Evolutionary conservation across 2,797 vertebrate species (phyloP).

Genomic region (Diglossa cyanea): DNA sequence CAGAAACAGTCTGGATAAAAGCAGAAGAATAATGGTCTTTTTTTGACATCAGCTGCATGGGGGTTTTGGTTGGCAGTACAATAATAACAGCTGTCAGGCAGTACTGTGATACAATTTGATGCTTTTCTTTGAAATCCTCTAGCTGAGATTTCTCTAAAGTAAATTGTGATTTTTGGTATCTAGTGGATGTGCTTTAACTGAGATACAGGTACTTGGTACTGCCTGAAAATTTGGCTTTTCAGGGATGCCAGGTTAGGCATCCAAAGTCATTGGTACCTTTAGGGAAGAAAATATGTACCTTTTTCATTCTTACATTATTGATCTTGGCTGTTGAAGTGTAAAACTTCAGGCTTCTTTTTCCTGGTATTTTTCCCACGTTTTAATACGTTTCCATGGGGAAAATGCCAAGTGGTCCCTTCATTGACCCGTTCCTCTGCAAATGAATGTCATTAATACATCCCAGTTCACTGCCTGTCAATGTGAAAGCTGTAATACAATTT

Average conservation of each 20-base stretch:
- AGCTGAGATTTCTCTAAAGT: neutral
- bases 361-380: neutral
- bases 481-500: neutral
- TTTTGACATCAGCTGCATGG: neutral
- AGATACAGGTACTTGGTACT: neutral
- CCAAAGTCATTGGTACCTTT: neutral
- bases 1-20: constrained; percentile 1
- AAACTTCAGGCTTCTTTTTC: neutral
- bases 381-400: neutral
- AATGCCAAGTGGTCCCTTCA: neutral
- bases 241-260: neutral
- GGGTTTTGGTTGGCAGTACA: neutral
- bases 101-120: neutral
- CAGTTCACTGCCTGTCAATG: neutral
- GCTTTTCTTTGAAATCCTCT: constrained; percentile 34
- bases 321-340: neutral
- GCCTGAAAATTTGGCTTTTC: neutral
- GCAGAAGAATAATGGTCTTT: neutral
- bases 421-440: neutral
- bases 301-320: neutral
- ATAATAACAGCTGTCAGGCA: constrained; percentile 30
- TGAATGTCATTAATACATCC: neutral
- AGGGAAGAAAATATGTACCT: neutral
- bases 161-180: neutral
- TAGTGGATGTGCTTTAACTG: neutral